Evolutionary conservation across 1,140 invertebrate species (phyloP), one percentile per base, ranked within the genome.

Genomic region (Phymastichus coffea): DNA sequence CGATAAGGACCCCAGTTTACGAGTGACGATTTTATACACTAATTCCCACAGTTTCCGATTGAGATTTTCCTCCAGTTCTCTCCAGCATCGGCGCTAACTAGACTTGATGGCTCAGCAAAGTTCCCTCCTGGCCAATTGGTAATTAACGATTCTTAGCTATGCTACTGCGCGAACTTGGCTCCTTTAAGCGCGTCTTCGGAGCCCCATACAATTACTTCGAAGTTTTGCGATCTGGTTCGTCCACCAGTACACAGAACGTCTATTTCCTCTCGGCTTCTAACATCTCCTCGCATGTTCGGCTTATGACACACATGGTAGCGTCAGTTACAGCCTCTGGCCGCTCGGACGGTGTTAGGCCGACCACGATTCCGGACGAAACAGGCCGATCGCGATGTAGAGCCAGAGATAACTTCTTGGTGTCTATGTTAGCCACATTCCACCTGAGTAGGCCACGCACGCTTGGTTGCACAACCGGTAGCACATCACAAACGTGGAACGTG

Each of bases 211-310:
- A 1, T 23, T 35, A 8, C 22, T 37, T 10, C 70, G 0, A 72
- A n/a, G 44, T n/a, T 65, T 54, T 0, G 66, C 66, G 2, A 73
- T 70, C 7, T 74, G 58, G 1, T 64, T 51, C 4, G 65, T 70
- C 70, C 70, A 74, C 70, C 74, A 76, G 57, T 75, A 55, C 75
- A 61, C 63, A 2, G 61, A 15, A 1, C 58, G 28, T 12, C 46
- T 58, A 8, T 4, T 17, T n/a, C 26, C 25, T 37, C 35, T 1
- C 9, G 30, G 12, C 28, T 30, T 30, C 28, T 12, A 7, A 6
- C 6, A 7, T 30, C 6, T 6, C 28, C 28, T 30, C 28, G 28
- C 28, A 30, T 6, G 28, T 12, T 12, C 12, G 28, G 28, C 6
- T 6, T 30, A 41, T 41, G 2, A 20, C 22, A 4, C 40, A 12